A percentile compares a stretch with the other conserved stretches of the same genome.
Evolutionary conservation across 2,113 vertebrate genomes (phyloP).

Genomic region (Hepsetus odoe): DNA sequence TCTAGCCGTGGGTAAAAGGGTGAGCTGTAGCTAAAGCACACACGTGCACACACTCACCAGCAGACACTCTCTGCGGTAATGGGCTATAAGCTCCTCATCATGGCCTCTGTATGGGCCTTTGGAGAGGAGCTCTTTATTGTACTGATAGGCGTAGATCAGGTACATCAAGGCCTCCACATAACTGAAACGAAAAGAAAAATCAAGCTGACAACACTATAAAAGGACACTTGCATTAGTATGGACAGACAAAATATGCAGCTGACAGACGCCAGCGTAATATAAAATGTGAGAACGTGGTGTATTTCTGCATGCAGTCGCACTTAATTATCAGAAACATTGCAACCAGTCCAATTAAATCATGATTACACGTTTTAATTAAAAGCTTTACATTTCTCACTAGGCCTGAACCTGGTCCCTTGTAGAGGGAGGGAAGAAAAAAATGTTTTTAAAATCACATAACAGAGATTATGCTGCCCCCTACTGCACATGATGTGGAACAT

Average conservation of each 20-base stretch:
- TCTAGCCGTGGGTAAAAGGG: conserved; percentile 12
- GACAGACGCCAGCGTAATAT: neutral
- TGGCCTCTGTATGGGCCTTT: conserved; percentile 91
- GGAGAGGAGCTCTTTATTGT: conserved; percentile 92
- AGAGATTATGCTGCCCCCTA: conserved; percentile 66
- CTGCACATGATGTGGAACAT: conserved; percentile 43
- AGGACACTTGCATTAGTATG: neutral
- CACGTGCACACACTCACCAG: conserved; percentile 82
- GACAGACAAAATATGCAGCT: neutral
- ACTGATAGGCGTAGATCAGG: conserved; percentile 93
- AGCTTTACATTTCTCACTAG: conserved; percentile 7
- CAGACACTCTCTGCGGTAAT: conserved; percentile 93
- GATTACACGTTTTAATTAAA: conserved; percentile 26
- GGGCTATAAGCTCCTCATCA: conserved; percentile 84
- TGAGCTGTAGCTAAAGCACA: conserved; percentile 11
- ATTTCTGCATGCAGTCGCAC: neutral
- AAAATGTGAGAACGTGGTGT: neutral
- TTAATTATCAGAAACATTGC: neutral
- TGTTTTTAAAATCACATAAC: neutral
- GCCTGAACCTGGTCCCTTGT: neutral
- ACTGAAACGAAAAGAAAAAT: conserved; percentile 70
- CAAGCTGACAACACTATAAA: neutral
- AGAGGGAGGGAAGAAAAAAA: too few species aligned
- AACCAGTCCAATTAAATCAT: neutral
- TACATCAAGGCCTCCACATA: conserved; percentile 92